These are phyloP conservation scores for Oeneis ivallda DNA, from an alignment of 2,888 invertebrate genomes.

Conservation along the genomic window DNA sequence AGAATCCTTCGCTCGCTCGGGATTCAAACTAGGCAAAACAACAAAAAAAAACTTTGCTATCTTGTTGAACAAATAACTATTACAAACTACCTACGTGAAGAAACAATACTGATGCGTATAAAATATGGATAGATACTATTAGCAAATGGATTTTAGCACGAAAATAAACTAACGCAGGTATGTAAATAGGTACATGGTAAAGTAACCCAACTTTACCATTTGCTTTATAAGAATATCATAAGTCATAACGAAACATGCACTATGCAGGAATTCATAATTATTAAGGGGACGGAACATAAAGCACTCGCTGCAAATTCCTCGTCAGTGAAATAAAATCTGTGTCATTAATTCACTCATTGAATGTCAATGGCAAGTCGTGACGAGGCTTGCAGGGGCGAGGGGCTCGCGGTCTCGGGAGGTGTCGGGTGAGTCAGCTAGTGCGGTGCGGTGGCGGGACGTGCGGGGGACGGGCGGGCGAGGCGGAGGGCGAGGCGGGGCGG, in stretches of 20 bases:
- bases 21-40: too few relatives aligned
- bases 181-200: too few relatives aligned
- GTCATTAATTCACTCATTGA: slow-evolving; percentile 3
- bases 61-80: too few relatives aligned
- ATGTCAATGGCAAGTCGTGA: background rate
- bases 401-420: background rate
- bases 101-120: background rate
- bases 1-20: too few relatives aligned
- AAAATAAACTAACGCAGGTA: background rate
- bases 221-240: slow-evolving; percentile 1
- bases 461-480: too few relatives aligned
- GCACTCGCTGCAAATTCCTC: slow-evolving; percentile 20
- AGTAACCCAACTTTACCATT: too few relatives aligned
- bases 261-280: slow-evolving; percentile 12
- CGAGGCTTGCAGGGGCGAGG: slow-evolving; percentile 9
- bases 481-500: slow-evolving; percentile 39
- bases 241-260: slow-evolving; percentile 11
- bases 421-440: slow-evolving; percentile 34
- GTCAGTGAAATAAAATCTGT: background rate
- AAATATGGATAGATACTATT: background rate
- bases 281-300: slow-evolving; percentile 5
- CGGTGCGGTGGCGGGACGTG: slow-evolving; percentile 41
- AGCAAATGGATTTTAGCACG: background rate
- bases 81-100: background rate
- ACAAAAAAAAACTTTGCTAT: too few relatives aligned